Percentiles rank a stretch among this genome's conserved stretches.
These are phyloP conservation scores for Sibirionetta formosa DNA, from an alignment of 2,797 vertebrate species.

Conservation along the genomic window DNA sequence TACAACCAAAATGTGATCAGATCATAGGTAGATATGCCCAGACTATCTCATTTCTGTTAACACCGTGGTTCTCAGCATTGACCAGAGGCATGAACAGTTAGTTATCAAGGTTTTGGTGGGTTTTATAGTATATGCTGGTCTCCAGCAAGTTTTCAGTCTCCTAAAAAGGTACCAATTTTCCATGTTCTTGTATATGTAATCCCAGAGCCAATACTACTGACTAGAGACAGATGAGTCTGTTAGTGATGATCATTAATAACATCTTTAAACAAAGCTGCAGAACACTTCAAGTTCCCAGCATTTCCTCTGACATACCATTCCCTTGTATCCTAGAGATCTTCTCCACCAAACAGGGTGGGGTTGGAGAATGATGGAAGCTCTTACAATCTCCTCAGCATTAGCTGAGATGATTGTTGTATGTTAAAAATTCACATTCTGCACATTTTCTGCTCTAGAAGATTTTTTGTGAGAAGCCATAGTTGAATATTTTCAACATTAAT, in stretches of 20 bases:
- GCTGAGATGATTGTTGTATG: not conserved
- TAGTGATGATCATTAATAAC: constrained; percentile 43
- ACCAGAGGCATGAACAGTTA: not conserved
- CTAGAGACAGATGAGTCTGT: constrained; percentile 27
- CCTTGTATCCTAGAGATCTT: not conserved
- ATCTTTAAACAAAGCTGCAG: constrained; percentile 66
- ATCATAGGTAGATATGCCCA: not conserved
- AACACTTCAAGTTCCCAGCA: constrained; percentile 31
- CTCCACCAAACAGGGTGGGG: not conserved
- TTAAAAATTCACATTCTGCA: not conserved
- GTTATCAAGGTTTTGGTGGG: not conserved
- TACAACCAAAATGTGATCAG: too few relatives aligned
- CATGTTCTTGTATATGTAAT: not conserved
- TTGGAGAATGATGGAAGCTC: not conserved
- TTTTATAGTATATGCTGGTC: constrained; percentile 44
- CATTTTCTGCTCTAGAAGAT: not conserved
- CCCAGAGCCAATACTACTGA: not conserved
- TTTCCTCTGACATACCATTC: constrained; percentile 30
- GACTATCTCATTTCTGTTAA: not conserved
- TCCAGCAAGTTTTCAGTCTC: constrained; percentile 8
- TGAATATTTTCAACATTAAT: not conserved
- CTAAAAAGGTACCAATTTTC: constrained; percentile 13
- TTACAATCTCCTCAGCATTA: not conserved
- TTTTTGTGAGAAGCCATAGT: not conserved
- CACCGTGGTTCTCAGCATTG: not conserved